These are phyloP conservation scores for Carassius auratus DNA, from an alignment of 2,113 vertebrate genomes.

Conservation along the genomic window DNA sequence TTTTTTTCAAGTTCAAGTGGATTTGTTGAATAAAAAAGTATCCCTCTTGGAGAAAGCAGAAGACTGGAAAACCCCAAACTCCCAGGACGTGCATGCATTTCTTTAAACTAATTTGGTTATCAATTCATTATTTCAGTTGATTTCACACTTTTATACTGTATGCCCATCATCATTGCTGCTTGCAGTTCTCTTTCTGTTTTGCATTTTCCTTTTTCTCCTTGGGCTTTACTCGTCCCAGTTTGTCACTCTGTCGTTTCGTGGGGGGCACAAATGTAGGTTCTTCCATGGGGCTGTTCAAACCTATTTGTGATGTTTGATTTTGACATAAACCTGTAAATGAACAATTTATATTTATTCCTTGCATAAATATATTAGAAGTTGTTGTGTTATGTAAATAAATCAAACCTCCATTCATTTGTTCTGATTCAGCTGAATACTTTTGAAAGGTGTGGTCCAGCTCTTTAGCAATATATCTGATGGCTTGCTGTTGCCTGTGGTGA, in stretches of 20 bases:
- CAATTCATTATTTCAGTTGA: neutral
- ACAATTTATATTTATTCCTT: neutral
- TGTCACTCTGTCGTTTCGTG: constrained; percentile 76
- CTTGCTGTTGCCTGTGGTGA: constrained; percentile 59
- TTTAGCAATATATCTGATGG: constrained; percentile 74
- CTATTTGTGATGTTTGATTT: constrained; percentile 43
- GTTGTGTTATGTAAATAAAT: neutral
- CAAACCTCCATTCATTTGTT: constrained; percentile 46
- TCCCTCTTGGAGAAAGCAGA: constrained; percentile 28
- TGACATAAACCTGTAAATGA: constrained; percentile 53
- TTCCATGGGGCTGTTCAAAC: constrained; percentile 63
- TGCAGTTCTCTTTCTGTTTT: constrained; percentile 77
- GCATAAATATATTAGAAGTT: neutral
- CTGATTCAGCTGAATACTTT: constrained; percentile 50
- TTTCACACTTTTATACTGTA: neutral
- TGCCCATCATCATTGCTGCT: constrained; percentile 70
- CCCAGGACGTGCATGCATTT: neutral
- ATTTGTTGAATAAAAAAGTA: neutral
- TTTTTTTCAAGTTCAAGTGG: neutral
- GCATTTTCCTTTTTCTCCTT: constrained; percentile 78
- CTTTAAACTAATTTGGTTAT: neutral
- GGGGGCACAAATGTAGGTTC: constrained; percentile 77
- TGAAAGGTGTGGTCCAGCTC: constrained; percentile 80
- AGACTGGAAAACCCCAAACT: neutral
- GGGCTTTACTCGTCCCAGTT: constrained; percentile 70